Evolutionary conservation across 2,797 vertebrate genomes (phyloP).

Genomic region (Alectoris magna): DNA sequence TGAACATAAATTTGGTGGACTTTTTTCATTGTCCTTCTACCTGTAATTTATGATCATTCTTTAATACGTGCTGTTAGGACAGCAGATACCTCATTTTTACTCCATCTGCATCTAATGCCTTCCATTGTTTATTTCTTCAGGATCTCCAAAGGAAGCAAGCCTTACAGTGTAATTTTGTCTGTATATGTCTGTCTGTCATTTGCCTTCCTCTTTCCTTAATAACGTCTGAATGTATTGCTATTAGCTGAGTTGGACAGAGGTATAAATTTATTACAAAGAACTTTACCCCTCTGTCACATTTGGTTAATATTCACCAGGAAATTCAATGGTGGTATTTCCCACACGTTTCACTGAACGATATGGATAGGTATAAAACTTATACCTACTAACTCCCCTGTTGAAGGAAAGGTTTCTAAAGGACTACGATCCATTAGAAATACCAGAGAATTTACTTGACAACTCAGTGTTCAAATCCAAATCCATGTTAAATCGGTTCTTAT

Average conservation of each 20-base stretch:
- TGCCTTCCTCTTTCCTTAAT: slow-evolving; percentile 13
- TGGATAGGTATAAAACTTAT: neutral
- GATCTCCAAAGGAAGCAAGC: slow-evolving; percentile 20
- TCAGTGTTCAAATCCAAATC: neutral
- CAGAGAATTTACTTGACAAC: neutral
- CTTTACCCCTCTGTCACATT: neutral
- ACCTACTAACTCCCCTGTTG: neutral
- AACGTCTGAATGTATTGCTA: slow-evolving; percentile 12
- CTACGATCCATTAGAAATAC: neutral
- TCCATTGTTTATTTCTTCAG: slow-evolving; percentile 19
- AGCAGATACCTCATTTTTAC: neutral
- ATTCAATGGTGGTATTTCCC: neutral
- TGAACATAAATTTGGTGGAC: neutral
- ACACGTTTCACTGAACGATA: neutral
- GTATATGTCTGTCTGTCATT: slow-evolving; percentile 38
- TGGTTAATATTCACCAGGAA: neutral
- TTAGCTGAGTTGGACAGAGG: neutral
- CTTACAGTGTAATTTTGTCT: slow-evolving; percentile 20
- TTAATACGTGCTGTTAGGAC: neutral
- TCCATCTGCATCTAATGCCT: neutral
- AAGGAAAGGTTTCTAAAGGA: neutral
- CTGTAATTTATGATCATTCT: neutral
- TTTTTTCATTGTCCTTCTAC: neutral
- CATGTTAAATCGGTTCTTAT: neutral
- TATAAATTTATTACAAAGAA: neutral